Evolutionary conservation across 2,797 vertebrate species (phyloP).

Genomic region (Otolemur crassicaudatus): DNA sequence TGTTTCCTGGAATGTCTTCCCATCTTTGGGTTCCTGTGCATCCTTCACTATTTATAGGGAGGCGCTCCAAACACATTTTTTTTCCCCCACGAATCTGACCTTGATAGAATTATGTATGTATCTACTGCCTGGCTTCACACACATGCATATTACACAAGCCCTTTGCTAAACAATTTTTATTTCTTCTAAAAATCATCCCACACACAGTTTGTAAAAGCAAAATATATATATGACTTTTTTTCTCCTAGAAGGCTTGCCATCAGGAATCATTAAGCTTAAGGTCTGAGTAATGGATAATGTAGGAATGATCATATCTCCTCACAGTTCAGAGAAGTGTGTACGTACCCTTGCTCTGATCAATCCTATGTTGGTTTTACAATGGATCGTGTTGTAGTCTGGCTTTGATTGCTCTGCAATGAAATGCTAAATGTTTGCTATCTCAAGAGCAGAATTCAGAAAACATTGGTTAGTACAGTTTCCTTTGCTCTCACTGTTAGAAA

Average conservation of each 20-base stretch:
- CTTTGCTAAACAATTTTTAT: neutral
- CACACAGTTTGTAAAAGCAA: neutral
- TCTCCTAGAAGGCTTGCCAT: neutral
- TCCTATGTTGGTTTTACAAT: neutral
- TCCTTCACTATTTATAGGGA: neutral
- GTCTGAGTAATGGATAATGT: neutral
- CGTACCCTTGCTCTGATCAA: neutral
- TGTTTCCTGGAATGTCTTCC: slow-evolving; percentile 8
- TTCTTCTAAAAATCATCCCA: neutral
- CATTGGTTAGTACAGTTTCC: neutral
- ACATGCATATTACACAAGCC: neutral
- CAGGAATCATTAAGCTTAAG: neutral
- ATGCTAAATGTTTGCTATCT: neutral
- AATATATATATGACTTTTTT: neutral
- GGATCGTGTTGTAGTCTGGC: neutral
- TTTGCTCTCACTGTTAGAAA: slow-evolving; percentile 14
- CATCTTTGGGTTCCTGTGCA: neutral
- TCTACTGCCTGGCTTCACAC: neutral
- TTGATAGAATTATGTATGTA: neutral
- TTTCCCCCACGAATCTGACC: neutral
- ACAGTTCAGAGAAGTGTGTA: neutral
- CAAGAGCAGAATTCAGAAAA: slow-evolving; percentile 19
- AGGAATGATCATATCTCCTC: neutral
- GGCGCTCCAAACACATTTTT: neutral
- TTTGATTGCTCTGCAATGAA: neutral